Percentiles rank a stretch among this genome's conserved stretches.
Evolutionary conservation across 2,797 vertebrate genomes (phyloP).

Genomic region (Gymnoscopelus braueri): DNA sequence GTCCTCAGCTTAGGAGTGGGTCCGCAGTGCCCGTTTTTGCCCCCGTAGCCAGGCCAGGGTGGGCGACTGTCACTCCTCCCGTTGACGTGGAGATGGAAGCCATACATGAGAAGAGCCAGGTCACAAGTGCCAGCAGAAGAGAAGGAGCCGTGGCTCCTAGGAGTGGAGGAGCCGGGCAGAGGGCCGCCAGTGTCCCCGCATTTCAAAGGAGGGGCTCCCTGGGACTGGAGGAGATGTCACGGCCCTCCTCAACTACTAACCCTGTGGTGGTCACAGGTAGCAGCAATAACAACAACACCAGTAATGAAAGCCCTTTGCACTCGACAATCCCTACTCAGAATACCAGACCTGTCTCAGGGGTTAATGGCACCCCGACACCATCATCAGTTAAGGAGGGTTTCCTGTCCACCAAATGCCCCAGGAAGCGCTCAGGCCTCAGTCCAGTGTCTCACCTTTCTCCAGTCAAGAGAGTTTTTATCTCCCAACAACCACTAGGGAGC

Average conservation of each 20-base stretch:
- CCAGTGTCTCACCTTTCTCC: conserved; percentile 88
- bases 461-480: conserved; percentile 89
- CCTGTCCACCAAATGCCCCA: conserved; percentile 85
- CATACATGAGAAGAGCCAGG: conserved; percentile 82
- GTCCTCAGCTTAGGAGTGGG: conserved; percentile 84
- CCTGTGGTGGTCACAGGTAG: conserved; percentile 68
- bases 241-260: conserved; percentile 70
- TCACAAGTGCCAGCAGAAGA: conserved; percentile 75
- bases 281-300: conserved; percentile 76
- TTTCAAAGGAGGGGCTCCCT: conserved; percentile 80
- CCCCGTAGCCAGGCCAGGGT: conserved; percentile 75
- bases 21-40: conserved; percentile 87
- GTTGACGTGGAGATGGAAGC: conserved; percentile 89
- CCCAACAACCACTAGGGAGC: conserved; percentile 77
- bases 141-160: conserved; percentile 66
- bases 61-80: conserved; percentile 64
- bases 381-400: conserved; percentile 81
- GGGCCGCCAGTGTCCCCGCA: conserved; percentile 84
- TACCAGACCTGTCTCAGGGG: conserved; percentile 78
- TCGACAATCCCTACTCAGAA: conserved; percentile 77
- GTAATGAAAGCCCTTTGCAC: conserved; percentile 78
- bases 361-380: conserved; percentile 79
- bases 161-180: conserved; percentile 72
- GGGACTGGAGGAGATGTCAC: conserved; percentile 77
- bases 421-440: conserved; percentile 88